Percentiles rank a stretch among this genome's conserved stretches.
phyloP scores from a whole-genome alignment of 2,888 invertebrate species.

The Aromia moschata region DNA sequence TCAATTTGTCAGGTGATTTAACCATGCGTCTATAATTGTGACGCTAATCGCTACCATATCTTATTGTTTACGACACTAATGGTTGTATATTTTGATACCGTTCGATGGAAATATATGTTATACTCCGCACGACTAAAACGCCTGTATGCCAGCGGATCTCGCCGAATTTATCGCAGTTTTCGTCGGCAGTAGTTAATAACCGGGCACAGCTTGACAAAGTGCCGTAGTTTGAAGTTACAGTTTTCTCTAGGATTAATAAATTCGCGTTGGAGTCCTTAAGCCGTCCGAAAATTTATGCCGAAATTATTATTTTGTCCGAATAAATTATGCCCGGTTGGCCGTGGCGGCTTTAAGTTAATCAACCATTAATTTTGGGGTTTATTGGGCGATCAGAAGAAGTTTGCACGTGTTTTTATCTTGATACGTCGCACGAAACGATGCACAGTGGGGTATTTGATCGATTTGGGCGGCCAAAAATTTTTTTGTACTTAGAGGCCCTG shows the following conservation, averaged over 20 bases:
- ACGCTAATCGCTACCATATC: neutral
- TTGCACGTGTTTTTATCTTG: neutral
- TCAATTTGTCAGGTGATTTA: too few species aligned
- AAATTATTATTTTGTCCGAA: neutral
- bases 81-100: neutral
- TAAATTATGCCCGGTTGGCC: neutral
- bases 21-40: too few species aligned
- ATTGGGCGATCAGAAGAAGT: neutral
- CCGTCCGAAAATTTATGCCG: neutral
- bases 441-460: too few species aligned
- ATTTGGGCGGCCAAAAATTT: too few species aligned
- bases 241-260: conserved; percentile 5
- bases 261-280: neutral
- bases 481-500: too few species aligned
- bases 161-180: conserved; percentile 7
- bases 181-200: neutral
- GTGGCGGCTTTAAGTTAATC: neutral
- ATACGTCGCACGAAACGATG: too few species aligned
- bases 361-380: neutral
- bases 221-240: conserved; percentile 1
- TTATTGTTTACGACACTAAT: neutral
- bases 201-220: conserved; percentile 7
- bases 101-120: conserved; percentile 8
- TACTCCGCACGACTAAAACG: neutral
- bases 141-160: conserved; percentile 1